Conservation (phyloP, 2,113 vertebrate genomes). For the Spilogale gracilis region DNA sequence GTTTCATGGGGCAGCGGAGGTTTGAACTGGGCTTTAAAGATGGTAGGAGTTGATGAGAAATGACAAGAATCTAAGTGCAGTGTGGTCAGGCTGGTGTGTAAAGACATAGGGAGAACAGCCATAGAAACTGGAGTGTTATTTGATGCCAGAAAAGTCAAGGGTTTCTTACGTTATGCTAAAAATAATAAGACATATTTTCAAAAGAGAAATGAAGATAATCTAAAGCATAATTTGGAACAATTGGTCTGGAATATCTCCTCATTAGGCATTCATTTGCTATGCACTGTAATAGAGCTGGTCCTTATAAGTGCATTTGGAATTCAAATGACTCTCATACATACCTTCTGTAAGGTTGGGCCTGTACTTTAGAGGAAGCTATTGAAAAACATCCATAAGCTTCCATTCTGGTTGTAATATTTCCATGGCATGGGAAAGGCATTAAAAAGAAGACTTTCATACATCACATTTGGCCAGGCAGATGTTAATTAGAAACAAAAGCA, state of each 20-base stretch:
- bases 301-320: constrained; percentile 74
- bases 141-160: constrained; percentile 6
- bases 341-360: constrained; percentile 61
- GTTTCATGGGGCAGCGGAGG: background rate
- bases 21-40: background rate
- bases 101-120: background rate
- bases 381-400: constrained; percentile 81
- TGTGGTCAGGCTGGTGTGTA: background rate
- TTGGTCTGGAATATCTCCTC: constrained; percentile 75
- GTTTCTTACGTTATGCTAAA: constrained; percentile 54
- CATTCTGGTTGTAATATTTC: constrained; percentile 71
- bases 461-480: constrained; percentile 59
- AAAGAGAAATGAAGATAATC: constrained; percentile 82
- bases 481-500: constrained; percentile 76
- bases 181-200: constrained; percentile 72
- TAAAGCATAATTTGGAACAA: constrained; percentile 73
- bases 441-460: constrained; percentile 58
- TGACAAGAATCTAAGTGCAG: background rate
- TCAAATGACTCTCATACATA: constrained; percentile 71
- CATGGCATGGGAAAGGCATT: constrained; percentile 73
- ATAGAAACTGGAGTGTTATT: background rate
- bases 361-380: constrained; percentile 79
- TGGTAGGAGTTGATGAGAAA: background rate
- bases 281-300: constrained; percentile 68
- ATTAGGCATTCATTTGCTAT: constrained; percentile 80